These are phyloP conservation scores for Harpalus rufipes DNA, from an alignment of 2,888 invertebrate genomes.

Conservation along the genomic window DNA sequence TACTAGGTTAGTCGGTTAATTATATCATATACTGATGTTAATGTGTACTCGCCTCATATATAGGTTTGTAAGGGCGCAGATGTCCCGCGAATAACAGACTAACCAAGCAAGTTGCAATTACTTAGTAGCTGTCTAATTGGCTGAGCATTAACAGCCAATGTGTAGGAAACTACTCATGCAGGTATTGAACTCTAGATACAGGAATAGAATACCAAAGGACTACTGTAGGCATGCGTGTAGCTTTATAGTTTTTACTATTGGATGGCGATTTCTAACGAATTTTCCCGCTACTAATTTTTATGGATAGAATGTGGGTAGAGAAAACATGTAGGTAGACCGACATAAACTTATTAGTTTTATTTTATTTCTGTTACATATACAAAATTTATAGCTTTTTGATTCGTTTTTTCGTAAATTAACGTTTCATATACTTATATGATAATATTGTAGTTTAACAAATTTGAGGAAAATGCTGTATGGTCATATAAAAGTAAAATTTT, in stretches of 20 bases:
- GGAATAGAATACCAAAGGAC: slow-evolving; percentile 4
- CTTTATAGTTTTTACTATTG: slow-evolving; percentile 11
- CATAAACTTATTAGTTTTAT: neutral
- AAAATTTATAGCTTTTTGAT: neutral
- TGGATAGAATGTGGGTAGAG: neutral
- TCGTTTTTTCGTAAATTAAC: neutral
- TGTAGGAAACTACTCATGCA: slow-evolving; percentile 32
- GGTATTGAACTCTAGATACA: slow-evolving; percentile 4
- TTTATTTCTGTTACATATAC: neutral
- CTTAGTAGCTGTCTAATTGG: slow-evolving; percentile 42
- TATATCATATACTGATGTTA: neutral
- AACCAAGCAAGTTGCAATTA: slow-evolving; percentile 25
- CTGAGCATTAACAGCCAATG: slow-evolving; percentile 41
- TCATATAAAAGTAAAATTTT: too few species aligned
- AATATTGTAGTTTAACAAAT: too few species aligned
- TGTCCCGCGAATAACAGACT: slow-evolving; percentile 17
- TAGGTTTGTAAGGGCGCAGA: slow-evolving; percentile 39
- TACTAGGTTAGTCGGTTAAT: slow-evolving; percentile 29
- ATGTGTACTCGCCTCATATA: neutral
- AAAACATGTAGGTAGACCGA: slow-evolving; percentile 10
- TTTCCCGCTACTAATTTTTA: neutral
- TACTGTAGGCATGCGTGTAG: slow-evolving; percentile 6
- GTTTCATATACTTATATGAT: too few species aligned
- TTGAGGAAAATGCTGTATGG: too few species aligned
- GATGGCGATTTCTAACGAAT: neutral